These are phyloP conservation scores for Ursus arctos DNA, from an alignment of 2,113 vertebrate species.

Conservation along the genomic window DNA sequence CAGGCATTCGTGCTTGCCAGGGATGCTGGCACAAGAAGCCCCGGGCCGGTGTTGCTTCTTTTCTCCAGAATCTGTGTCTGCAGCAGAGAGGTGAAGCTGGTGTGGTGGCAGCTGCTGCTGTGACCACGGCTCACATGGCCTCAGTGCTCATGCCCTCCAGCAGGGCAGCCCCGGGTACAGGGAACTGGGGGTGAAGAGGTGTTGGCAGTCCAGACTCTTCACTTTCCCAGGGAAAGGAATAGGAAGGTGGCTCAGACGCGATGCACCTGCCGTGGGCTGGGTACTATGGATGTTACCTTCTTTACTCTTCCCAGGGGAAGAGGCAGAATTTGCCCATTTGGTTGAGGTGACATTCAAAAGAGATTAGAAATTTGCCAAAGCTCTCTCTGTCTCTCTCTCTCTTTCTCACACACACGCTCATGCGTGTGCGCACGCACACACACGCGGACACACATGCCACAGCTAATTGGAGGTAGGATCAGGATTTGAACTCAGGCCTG, in stretches of 20 bases:
- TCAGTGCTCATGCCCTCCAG: not conserved
- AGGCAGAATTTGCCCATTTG: not conserved
- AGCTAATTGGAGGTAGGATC: not conserved
- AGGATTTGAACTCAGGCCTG: not conserved
- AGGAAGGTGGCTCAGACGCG: not conserved
- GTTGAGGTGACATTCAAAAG: not conserved
- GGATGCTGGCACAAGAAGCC: constrained; percentile 25
- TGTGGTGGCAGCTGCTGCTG: not conserved
- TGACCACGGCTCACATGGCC: fast-evolving
- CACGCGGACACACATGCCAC: not conserved
- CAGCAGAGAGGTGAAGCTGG: not conserved
- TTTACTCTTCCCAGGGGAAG: not conserved
- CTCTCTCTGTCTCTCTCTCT: not conserved
- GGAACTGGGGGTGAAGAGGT: not conserved
- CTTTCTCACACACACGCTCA: not conserved
- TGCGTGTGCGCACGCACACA: not conserved
- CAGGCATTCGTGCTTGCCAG: constrained; percentile 29
- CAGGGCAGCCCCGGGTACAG: fast-evolving
- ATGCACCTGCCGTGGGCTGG: fast-evolving
- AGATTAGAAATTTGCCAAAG: not conserved
- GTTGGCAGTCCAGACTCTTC: fast-evolving
- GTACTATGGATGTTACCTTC: not conserved
- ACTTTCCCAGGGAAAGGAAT: not conserved
- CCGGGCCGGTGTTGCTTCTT: not conserved
- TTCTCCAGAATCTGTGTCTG: not conserved